Evolutionary conservation across 2,888 invertebrate genomes (phyloP), one percentile per base, ranked within the genome.

Genomic region (Papilio protenor): DNA sequence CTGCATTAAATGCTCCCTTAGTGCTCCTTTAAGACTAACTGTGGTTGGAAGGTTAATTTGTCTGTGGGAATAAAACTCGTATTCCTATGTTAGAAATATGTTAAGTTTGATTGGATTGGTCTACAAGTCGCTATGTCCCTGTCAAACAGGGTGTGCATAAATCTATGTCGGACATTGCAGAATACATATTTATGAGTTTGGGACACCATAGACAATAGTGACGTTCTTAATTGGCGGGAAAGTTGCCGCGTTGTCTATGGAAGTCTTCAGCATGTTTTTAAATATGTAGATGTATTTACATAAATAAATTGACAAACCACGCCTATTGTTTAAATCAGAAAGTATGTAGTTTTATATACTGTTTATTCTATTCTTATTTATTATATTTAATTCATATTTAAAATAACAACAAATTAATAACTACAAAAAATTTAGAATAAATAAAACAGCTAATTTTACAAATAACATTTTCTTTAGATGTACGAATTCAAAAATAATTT

Each of bases 151-250:
- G 61, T 66, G 77, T 61, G 27, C 74, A 74, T 75, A 69, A 77
- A 73, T 74, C 70, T 59, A 69, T 57, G n/a, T 71, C 59, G 45
- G 8, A 69, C 73, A 57, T 61, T 59, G 70, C 21, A 59, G 47
- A 69, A 74, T 77, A 75, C 74, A 77, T 77, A 77, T 77, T 77
- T 75, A 77, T 77, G 74, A 77, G 73, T 11, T 16, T 6, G 70
- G 74, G 77, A 74, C 70, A 27, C 55, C 33, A 73, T 66, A 45
- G 77, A 77, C 74, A 70, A 74, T 71, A 74, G 27, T 70, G 77
- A 69, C 73, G 57, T 74, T 69, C 74, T 77, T 77, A 77, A 77
- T 77, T 77, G 71, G 40, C 71, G 70, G 70, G 74, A 52, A 61
- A 27, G 4, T 52, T 45, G 1, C 23, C 64, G 21, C n/a, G 12